Evolutionary conservation across 2,797 vertebrate genomes (phyloP).

Genomic region (Enteromius thamalakanensis): DNA sequence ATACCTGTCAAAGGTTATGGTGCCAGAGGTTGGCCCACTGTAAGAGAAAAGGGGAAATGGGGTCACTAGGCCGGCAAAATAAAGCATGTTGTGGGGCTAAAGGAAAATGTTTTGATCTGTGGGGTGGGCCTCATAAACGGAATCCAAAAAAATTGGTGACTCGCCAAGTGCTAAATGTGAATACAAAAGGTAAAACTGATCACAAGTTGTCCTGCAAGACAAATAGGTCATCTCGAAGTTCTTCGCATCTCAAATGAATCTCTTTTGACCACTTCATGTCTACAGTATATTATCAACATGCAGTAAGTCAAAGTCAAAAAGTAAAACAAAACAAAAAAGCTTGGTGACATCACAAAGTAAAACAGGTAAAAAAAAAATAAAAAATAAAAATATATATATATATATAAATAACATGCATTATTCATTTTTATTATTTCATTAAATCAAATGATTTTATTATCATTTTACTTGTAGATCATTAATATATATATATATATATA

Average conservation of each 20-base stretch:
- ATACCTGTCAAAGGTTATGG: slow-evolving; percentile 86
- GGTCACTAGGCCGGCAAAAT: slow-evolving; percentile 65
- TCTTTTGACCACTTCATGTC: neutral
- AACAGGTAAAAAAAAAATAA: too few relatives aligned
- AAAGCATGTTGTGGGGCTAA: slow-evolving; percentile 36
- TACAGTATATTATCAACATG: neutral
- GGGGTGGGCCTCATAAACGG: neutral
- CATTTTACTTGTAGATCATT: too few relatives aligned
- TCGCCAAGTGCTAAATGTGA: neutral
- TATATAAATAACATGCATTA: too few relatives aligned
- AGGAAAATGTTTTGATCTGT: neutral
- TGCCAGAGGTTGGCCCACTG: slow-evolving; percentile 77
- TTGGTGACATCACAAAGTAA: too few relatives aligned
- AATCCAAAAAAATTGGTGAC: neutral
- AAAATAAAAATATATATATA: too few relatives aligned
- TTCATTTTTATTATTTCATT: too few relatives aligned
- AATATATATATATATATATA: too few relatives aligned
- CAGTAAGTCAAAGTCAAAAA: neutral
- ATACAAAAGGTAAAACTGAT: neutral
- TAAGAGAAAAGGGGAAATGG: slow-evolving; percentile 72
- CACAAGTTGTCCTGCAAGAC: neutral
- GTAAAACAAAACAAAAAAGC: neutral
- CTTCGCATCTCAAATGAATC: neutral
- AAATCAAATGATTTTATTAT: too few relatives aligned
- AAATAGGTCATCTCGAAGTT: neutral